Base-by-base conservation (phyloP, 2,113 vertebrate genomes). In the Paramormyrops kingsleyae region DNA sequence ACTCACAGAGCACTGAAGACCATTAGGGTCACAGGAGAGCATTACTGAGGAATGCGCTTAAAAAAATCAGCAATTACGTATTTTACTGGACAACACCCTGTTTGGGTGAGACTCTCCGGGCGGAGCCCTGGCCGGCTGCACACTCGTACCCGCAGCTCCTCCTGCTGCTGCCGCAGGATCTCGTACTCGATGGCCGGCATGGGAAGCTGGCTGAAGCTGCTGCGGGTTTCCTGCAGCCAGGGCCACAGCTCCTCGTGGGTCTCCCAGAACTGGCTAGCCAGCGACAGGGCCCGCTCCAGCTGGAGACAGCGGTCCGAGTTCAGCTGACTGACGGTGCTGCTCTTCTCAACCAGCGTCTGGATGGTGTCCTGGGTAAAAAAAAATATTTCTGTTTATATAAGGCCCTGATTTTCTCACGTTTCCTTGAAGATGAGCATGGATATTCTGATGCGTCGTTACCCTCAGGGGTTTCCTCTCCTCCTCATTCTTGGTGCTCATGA, bases 261-360 rank as follows among this genome's bases (percentile, higher is more conserved):
- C 95, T 99, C 99, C 98, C 99, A 99, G 94, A 99, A 99, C 95
- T 99, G 99, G 91, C 93, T 96, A 88, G 97, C 97, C 39, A 99
- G 94, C 5, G 98, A 99, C 92, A 99, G 98, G 47, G 97, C 97
- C 80, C 98, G 94, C 90, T 99, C 99, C 89, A 99, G 94, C 93
- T 99, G 99, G n/a, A 99, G 97, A 80, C 95, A 97, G 90, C 99
- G 96, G 93, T 99, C 98, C 0, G 99, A 98, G 93, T 99, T 99
- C 92, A 97, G 95, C 90, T 99, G 98, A 94, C 97, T 98, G 91
- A 99, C 95, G 10, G 83, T 39, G 59, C 96, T 95, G 19, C 98
- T 99, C 89, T 96, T 97, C 92, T 97, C 96, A 90, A 97, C 46
- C 10, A 99, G 95, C 15, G 90, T 93, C 92, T 97, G 94, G 50